Evolutionary conservation across 2,888 invertebrate species (phyloP), one percentile per base, ranked within the genome.

Genomic region (Carcina quercana): DNA sequence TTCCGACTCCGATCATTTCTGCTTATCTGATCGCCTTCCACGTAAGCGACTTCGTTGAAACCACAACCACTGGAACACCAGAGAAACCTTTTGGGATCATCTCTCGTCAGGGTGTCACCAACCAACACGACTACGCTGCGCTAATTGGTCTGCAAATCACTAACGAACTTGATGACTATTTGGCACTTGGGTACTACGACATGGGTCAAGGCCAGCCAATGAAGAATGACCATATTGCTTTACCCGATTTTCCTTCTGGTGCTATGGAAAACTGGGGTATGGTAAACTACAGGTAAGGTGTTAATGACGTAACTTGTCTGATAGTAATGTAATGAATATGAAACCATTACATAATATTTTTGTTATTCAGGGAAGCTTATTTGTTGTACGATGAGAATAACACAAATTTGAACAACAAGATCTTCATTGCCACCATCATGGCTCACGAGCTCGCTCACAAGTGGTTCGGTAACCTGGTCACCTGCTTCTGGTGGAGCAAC

Each of bases 251-350:
- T 64, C 86, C 89, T 6, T 89, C 91, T 43, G 91, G 91, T 45
- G 93, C 93, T 43, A 93, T 94, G 93, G 93, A 93, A 65, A 94
- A 94, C 65, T 94, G 93, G 93, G 94, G 94, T 37, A 85, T 94
- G 58, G 88, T 93, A 3, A 93, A 92, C 13, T 94, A 92, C 79
- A 88, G 88, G 89, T 88, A 62, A 35, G 6, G 24, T 1, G 10
- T n/a, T 4, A 19, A 8, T 19, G 6, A 19, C 8, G 6, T 8
- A 2, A 19, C n/a, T 4, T 19, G n/a, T 8, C 1, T 19, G n/a
- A 19, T 3, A 19, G n/a, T 19, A 7, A n/a, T 3, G 5, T 19
- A 4, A 20, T n/a, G 10, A 20, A 20, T 20, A 19, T 19, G 7
- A 19, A 19, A 19, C 2, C 7, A 19, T 19, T 2, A 19, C 7